Conservation (phyloP, 2,797 vertebrate species). For the Balearica regulorum region DNA sequence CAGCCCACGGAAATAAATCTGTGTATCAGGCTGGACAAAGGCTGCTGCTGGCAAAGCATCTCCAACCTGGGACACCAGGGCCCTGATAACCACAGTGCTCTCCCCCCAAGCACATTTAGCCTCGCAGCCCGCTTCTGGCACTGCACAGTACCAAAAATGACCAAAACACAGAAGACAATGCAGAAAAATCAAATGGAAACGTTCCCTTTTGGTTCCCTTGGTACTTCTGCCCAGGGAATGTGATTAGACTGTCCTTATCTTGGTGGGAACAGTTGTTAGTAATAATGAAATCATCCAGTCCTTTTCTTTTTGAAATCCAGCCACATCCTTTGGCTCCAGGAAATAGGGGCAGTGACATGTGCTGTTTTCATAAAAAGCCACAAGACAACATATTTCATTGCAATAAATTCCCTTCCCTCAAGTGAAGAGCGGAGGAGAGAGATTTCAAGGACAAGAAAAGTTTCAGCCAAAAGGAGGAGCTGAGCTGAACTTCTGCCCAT, state of each 20-base stretch:
- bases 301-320: slow-evolving; percentile 55
- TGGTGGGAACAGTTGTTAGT: slow-evolving; percentile 56
- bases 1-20: not conserved
- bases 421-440: not conserved
- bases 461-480: not conserved
- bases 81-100: not conserved
- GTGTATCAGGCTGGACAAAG: accelerated
- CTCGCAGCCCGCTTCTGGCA: slow-evolving; percentile 3
- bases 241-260: slow-evolving; percentile 58
- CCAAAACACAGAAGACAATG: not conserved
- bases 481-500: not conserved
- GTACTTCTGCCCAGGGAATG: not conserved
- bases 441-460: slow-evolving; percentile 13
- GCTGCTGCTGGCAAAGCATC: not conserved
- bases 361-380: slow-evolving; percentile 58
- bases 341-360: slow-evolving; percentile 47
- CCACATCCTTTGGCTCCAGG: slow-evolving; percentile 59
- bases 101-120: not conserved
- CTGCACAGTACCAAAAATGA: not conserved
- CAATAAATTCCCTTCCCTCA: slow-evolving; percentile 38
- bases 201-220: slow-evolving; percentile 1
- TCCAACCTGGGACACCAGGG: not conserved
- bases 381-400: slow-evolving; percentile 37
- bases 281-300: slow-evolving; percentile 61
- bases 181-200: not conserved